These are phyloP conservation scores for Agrilus cyanescens DNA, from an alignment of 2,888 invertebrate genomes.

Conservation along the genomic window DNA sequence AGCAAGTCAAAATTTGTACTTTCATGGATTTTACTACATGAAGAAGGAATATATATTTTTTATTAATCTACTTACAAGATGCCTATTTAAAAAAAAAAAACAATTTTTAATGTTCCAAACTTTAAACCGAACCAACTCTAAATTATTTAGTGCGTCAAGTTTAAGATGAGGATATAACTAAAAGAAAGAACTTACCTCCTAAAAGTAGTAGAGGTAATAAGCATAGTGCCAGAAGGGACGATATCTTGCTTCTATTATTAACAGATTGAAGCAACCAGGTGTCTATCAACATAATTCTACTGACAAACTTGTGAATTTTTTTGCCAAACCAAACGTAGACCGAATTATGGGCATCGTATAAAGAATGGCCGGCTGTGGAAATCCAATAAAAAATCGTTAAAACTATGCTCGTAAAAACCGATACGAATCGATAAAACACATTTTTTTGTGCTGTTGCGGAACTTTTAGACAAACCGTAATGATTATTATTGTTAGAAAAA, in stretches of 20 bases:
- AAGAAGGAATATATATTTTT: no score
- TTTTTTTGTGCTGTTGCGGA: conserved; percentile 5
- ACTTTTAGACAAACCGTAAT: not conserved
- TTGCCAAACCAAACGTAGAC: conserved; percentile 21
- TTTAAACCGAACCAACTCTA: no score
- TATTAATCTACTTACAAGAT: no score
- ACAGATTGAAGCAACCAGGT: conserved; percentile 27
- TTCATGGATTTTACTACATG: no score
- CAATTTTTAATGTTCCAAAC: no score
- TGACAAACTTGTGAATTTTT: conserved; percentile 26
- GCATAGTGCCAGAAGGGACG: conserved; percentile 28
- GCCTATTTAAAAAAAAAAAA: no score
- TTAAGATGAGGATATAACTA: no score
- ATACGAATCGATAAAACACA: conserved; percentile 9
- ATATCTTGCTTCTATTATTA: conserved; percentile 17
- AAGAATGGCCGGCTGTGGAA: conserved; percentile 17
- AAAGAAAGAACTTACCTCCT: conserved; percentile 40
- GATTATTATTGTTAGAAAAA: conserved; percentile 19
- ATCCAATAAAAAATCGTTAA: conserved; percentile 17
- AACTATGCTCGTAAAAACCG: conserved; percentile 13
- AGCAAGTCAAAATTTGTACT: no score
- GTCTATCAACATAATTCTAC: conserved; percentile 32
- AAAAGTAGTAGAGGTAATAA: conserved; percentile 43
- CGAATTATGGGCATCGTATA: conserved; percentile 20
- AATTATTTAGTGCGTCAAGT: no score